A percentile compares a stretch with the other conserved stretches of the same genome.
phyloP scores from a whole-genome alignment of 2,888 invertebrate genomes.

The Acanthosoma haemorrhoidale region DNA sequence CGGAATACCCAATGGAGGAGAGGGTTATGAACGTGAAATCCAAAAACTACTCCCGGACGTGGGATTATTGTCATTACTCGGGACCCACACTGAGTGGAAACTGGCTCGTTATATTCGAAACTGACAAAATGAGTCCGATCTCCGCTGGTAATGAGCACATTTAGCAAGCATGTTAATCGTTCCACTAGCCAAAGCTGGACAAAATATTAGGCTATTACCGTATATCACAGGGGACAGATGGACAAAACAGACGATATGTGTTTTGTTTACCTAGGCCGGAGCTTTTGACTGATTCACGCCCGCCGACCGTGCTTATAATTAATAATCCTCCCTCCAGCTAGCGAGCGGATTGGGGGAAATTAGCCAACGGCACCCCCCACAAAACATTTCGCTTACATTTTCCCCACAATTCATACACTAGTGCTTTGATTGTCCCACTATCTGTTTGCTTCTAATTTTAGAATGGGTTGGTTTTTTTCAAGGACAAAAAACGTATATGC shows the following conservation, averaged over 20 bases:
- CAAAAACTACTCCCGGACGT: neutral
- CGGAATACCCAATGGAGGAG: neutral
- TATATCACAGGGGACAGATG: slow-evolving; percentile 25
- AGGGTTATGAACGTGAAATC: neutral
- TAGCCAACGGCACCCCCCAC: neutral
- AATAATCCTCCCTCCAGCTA: neutral
- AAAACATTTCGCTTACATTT: neutral
- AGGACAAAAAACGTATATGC: too few relatives aligned
- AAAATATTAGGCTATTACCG: slow-evolving; percentile 28
- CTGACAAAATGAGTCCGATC: slow-evolving; percentile 27
- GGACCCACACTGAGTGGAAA: slow-evolving; percentile 2
- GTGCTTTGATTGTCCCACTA: neutral
- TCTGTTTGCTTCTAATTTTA: too few relatives aligned
- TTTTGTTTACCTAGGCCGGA: slow-evolving; percentile 23
- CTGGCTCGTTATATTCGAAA: slow-evolving; percentile 20
- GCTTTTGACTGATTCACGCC: slow-evolving; percentile 26
- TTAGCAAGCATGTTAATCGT: slow-evolving; percentile 26
- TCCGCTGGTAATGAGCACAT: slow-evolving; percentile 17
- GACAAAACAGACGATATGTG: slow-evolving; percentile 16
- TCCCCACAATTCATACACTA: neutral
- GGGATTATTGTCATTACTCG: slow-evolving; percentile 24
- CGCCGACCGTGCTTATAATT: neutral
- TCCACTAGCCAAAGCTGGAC: neutral
- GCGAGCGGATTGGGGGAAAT: neutral
- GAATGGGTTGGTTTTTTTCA: too few relatives aligned